A percentile compares a stretch with the other conserved stretches of the same genome.
phyloP scores from a whole-genome alignment of 2,888 invertebrate species.

The Exocentrus adspersus region DNA sequence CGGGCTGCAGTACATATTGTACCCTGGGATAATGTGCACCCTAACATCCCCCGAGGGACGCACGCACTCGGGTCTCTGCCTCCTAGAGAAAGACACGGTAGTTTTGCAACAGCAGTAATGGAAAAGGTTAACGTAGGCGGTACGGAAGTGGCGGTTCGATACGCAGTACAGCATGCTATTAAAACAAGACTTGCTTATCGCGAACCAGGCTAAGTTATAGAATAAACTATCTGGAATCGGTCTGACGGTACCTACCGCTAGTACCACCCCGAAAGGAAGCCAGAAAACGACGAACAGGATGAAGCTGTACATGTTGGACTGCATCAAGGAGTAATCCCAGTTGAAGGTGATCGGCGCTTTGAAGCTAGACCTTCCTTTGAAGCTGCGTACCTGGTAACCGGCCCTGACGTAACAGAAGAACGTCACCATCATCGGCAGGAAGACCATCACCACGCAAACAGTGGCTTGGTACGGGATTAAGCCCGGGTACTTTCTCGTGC shows the following conservation, averaged over 20 bases:
- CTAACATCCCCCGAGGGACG: conserved; percentile 71
- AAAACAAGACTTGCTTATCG: conserved; percentile 74
- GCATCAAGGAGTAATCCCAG: conserved; percentile 71
- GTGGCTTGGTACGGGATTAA: conserved; percentile 68
- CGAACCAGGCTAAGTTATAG: conserved; percentile 77
- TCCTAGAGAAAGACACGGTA: conserved; percentile 72
- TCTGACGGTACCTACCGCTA: conserved; percentile 68
- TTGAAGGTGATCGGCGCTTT: conserved; percentile 71
- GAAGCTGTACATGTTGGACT: conserved; percentile 74
- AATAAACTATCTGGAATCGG: conserved; percentile 66
- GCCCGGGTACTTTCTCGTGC: conserved; percentile 67
- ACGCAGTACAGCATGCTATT: conserved; percentile 74
- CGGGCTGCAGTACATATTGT: conserved; percentile 74
- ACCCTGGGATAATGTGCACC: conserved; percentile 78
- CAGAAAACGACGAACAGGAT: conserved; percentile 72
- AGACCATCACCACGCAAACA: conserved; percentile 69
- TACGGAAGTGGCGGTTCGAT: conserved; percentile 74
- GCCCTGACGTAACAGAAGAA: conserved; percentile 68
- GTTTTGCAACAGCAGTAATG: conserved; percentile 86
- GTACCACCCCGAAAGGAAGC: conserved; percentile 74
- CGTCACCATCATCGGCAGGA: conserved; percentile 69
- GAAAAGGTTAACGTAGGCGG: conserved; percentile 77
- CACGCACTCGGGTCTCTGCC: conserved; percentile 66
- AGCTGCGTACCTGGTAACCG: conserved; percentile 65
- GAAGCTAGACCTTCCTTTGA: conserved; percentile 68